These are phyloP conservation scores for Aurelia aurita DNA, from an alignment of 30 jellyfish, hydroid and myxozoan species.

Conservation along the genomic window DNA sequence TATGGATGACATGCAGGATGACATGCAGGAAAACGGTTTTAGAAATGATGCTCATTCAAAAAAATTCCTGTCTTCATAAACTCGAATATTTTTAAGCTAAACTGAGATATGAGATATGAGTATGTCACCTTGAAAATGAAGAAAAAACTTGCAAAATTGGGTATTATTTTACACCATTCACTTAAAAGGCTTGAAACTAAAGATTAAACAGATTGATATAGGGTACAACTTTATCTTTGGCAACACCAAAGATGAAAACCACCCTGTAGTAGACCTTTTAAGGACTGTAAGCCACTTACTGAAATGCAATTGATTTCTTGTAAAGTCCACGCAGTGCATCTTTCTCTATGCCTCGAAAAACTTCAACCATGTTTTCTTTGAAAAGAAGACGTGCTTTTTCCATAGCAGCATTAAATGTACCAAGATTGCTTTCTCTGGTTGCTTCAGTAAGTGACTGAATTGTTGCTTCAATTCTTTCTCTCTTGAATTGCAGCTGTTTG, in stretches of 20 bases:
- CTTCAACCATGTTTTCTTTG: not conserved
- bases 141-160: no score
- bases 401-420: not conserved
- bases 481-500: not conserved
- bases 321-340: not conserved
- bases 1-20: no score
- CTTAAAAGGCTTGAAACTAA: no score
- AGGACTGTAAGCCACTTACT: not conserved
- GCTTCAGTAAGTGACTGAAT: not conserved
- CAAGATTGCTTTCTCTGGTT: not conserved
- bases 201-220: no score
- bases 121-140: no score
- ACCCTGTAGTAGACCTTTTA: not conserved
- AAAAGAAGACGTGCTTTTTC: constrained; percentile 1
- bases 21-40: no score
- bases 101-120: no score
- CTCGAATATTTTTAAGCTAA: no score
- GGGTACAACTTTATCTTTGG: no score
- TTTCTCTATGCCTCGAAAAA: not conserved
- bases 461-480: not conserved
- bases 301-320: not conserved
- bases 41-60: no score
- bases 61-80: no score
- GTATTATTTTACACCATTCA: no score
- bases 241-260: not conserved